Evolutionary conservation across 2,797 vertebrate genomes (phyloP).

Genomic region (Lindbergichthys nudifrons): DNA sequence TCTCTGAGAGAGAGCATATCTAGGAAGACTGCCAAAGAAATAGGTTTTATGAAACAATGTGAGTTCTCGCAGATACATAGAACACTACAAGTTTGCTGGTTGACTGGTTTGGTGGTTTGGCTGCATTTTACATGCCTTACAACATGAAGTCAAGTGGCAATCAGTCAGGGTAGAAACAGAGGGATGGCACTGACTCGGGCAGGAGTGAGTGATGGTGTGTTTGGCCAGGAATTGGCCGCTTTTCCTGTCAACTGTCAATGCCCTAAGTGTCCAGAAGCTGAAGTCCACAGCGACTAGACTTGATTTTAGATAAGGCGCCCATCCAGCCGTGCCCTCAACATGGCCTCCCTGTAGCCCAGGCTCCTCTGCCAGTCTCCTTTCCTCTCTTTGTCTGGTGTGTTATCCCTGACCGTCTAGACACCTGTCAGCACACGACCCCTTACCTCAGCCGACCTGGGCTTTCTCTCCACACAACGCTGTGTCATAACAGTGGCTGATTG

Average conservation of each 20-base stretch:
- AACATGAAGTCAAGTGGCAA: conserved; percentile 41
- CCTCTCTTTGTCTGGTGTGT: conserved; percentile 61
- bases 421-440: conserved; percentile 68
- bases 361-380: conserved; percentile 63
- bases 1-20: conserved; percentile 36
- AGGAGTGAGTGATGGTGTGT: conserved; percentile 51
- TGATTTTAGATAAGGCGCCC: conserved; percentile 79
- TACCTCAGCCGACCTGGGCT: conserved; percentile 64
- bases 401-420: conserved; percentile 74
- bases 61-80: conserved; percentile 29
- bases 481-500: conserved; percentile 54
- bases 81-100: conserved; percentile 48
- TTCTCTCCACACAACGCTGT: conserved; percentile 52
- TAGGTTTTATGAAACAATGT: conserved; percentile 37
- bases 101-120: conserved; percentile 21
- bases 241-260: conserved; percentile 79
- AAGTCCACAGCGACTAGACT: conserved; percentile 64
- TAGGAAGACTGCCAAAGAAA: conserved; percentile 27
- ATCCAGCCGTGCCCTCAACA: conserved; percentile 68
- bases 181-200: conserved; percentile 37
- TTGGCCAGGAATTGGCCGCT: conserved; percentile 62
- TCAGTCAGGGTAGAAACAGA: conserved; percentile 38
- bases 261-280: conserved; percentile 64
- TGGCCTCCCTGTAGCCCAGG: conserved; percentile 71
- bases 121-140: conserved; percentile 28